Evolutionary conservation across 1,140 invertebrate species (phyloP).

Genomic region (Meloidogyne floridensis): DNA sequence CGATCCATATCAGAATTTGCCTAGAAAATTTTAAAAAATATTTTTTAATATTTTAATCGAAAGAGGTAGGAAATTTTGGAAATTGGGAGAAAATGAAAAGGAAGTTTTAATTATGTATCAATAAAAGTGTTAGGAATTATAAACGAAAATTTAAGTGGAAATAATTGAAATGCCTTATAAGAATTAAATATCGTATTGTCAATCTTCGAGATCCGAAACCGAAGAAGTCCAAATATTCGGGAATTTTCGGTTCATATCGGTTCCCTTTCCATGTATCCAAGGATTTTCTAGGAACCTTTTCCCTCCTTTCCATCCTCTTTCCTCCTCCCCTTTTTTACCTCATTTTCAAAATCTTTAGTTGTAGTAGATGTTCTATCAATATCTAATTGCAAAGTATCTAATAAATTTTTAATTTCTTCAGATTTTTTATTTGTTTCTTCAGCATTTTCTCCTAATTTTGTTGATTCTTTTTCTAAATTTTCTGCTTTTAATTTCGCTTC

Average conservation of each 20-base stretch:
- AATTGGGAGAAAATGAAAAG: no score
- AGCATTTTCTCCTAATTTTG: constrained; percentile 39
- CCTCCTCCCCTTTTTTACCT: background rate
- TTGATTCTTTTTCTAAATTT: constrained; percentile 47
- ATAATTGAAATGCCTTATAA: no score
- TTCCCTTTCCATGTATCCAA: no score
- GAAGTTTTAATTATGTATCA: no score
- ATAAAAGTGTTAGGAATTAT: no score
- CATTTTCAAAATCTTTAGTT: constrained; percentile 55
- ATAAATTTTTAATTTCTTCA: constrained; percentile 31
- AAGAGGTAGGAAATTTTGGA: no score
- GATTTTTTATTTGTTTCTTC: constrained; percentile 40
- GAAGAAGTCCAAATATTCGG: no score
- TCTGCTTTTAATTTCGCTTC: constrained; percentile 50
- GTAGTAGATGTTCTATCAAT: constrained; percentile 41
- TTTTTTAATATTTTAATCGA: no score
- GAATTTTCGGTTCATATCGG: no score
- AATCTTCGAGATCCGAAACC: no score
- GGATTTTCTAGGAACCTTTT: background rate
- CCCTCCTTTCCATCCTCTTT: background rate
- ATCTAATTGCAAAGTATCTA: constrained; percentile 30
- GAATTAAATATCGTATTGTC: no score
- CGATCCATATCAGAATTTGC: constrained; percentile 50
- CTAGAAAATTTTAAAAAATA: constrained; percentile 19
- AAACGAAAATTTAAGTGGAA: no score